Evolutionary conservation across 92 coral and sea anemone genomes (phyloP).

Genomic region (Micromussa lordhowensis): DNA sequence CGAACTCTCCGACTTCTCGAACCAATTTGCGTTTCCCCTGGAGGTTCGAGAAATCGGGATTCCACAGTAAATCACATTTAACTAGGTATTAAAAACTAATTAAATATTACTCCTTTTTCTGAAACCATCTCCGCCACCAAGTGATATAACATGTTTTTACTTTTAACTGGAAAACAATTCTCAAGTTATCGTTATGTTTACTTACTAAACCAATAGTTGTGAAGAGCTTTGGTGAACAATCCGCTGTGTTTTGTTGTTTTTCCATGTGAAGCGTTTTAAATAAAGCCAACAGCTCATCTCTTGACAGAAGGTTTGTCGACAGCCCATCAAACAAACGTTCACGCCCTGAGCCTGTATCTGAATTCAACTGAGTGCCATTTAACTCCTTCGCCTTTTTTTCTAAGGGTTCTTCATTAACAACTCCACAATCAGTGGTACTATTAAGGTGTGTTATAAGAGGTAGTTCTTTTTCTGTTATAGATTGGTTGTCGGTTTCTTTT

Average conservation of each 20-base stretch:
- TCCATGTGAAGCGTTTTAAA: slow-evolving; percentile 70
- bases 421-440: not conserved
- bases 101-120: too few species aligned
- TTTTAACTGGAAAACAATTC: not conserved
- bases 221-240: slow-evolving; percentile 4
- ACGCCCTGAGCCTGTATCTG: not conserved
- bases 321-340: slow-evolving; percentile 22
- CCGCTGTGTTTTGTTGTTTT: slow-evolving; percentile 6
- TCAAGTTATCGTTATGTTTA: not conserved
- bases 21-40: too few species aligned
- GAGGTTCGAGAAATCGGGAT: too few species aligned
- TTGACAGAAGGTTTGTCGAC: slow-evolving; percentile 63
- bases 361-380: not conserved
- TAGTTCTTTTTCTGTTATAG: not conserved
- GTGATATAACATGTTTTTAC: too few species aligned
- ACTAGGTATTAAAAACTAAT: too few species aligned
- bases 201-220: slow-evolving; percentile 85
- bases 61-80: too few species aligned
- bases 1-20: too few species aligned
- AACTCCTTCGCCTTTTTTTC: not conserved
- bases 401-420: not conserved
- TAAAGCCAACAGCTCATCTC: slow-evolving; percentile 79
- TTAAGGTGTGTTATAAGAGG: not conserved
- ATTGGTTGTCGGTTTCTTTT: not conserved
- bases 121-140: too few species aligned